Evolutionary conservation across 2,113 vertebrate genomes (phyloP), one percentile per base, ranked within the genome.

Genomic region (Poeciliopsis prolifica): DNA sequence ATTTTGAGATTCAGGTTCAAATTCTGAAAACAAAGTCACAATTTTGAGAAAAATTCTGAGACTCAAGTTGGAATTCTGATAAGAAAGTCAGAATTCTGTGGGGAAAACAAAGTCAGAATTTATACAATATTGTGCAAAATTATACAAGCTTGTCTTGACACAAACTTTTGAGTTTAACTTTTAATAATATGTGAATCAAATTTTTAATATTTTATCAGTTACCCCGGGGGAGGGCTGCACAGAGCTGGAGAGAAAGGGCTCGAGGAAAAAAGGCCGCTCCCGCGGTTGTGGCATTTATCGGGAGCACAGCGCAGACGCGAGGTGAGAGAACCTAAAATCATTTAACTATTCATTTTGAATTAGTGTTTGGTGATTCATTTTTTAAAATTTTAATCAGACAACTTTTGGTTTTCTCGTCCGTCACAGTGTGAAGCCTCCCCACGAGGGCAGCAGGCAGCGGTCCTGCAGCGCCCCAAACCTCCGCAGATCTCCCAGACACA

Each of bases 381-480:
- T 42, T 15, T 42, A 4, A 31, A 4, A 42, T 37, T 37, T 37
- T 37, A 37, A 10, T 12, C 10, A 0, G 35, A 37, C 10, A 58
- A 11, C 2, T 24, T 24, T 1, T 8, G 51, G 24, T n/a, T n/a
- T n/a, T 17, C 26, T 60, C 24, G 5, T 24, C 22, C 19, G 5
- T 29, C 85, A 65, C 90, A 98, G 97, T 84, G 91, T 95, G 76
- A 98, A 95, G 84, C 94, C 95, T 67, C 89, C 96, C 63, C 94
- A 95, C 26, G 96, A 99, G 83, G 95, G 95, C 79, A 96, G 94
- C 90, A 96, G 97, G 64, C 97, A 98, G 83, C 95, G 97, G 81
- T 98, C 97, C 22, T 97, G 96, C 86, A 99, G 96, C 83, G 95
- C 96, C 77, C 97, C 97, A 0, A 99, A 97, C 94, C 95, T 98